Evolutionary conservation across 35 echinoderm and acorn worm genomes (phyloP), one percentile per base, ranked within the genome.

Genomic region (Apostichopus parvimensis): DNA sequence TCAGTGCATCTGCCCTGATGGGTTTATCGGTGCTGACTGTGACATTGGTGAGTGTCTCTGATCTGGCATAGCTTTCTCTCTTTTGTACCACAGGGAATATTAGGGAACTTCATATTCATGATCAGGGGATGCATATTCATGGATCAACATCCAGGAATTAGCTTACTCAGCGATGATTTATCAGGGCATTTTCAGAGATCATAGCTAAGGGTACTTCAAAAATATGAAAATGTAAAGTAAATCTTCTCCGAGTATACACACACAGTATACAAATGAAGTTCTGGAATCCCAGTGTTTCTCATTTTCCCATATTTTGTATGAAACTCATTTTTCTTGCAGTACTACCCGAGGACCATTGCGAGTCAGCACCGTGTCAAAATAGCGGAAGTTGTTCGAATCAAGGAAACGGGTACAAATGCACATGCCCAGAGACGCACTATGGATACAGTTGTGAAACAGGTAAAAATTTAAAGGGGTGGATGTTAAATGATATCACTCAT

Each of bases 1-100:
- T 66, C 93, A 85, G 54, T 95, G 94, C 56, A n/a, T 90, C 53
- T 95, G 94, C 79, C 61, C 23, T 5, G 87, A 86, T 28, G 80
- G 91, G 52, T 95, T 78, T 53, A 93, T 82, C 14, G 94, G 92
- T 5, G 2, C 28, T 4, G 24, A 93, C 62, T 95, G 94, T 91
- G 92, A 93, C 55, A 89, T 79, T 34, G 59, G 94, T 95, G 87
- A 88, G 85, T 81, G 12, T 60, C 55, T 55, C 23, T 78, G n/a
- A 56, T 22, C 9, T 59, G 53, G 45, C 21, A 54, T 80, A 12
- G 78, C 78, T 17, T 26, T 79, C 21, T 22, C 78, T 4, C 3
- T 45, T 45, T 45, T 45, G 3, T 72, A 72, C 2, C 68, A 72
- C 68, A 72, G 68, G 68, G 68, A 72, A 72, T 72, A 72, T 72